Base-by-base conservation (phyloP, 2,888 invertebrate genomes). In the Dryobotodes eremita region DNA sequence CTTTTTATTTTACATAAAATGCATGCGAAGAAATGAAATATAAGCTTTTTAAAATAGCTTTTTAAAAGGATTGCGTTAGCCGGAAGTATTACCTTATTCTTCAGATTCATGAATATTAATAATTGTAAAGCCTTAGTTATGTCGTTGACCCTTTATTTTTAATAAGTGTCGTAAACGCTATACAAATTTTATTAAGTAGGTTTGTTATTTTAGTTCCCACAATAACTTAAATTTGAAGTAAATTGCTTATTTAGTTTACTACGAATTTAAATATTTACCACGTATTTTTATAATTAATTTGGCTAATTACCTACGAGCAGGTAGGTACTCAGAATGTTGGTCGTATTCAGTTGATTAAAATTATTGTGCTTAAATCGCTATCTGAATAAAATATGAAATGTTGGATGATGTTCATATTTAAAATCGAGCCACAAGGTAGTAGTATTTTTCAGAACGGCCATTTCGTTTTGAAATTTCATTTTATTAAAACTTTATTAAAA, bases 81-180 rank as follows among this genome's bases (percentile, higher is more conserved):
- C 17, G 31, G 55, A 68, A 57, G 20, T 50, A 55, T 31, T 53
- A 62, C 31, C 11, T 66, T 46, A 11, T 80, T 75, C n/a, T 74
- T 48, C 3, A 50, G 31, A 26, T 53, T 82, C 7, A 69, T 82
- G 62, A 80, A 81, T 80, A 68, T 55, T 42, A 13, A 70, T 64
- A 11, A 62, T 26, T 57, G 15, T 15, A 26, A 42, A 66, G 42
- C 26, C 7, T 78, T 31, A n/a, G 11, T 20, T 6, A 31, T 5
- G 50, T n/a, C 55, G n/a, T 42, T 61, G 31, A 36, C 42, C 57
- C 42, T 66, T 66, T 36, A 46, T 31, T 69, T 50, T 46, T 77
- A 20, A 78, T 77, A 13, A 65, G 6, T 61, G 11, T 3, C 26
- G 26, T 55, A 23, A 73, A 55, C 5, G 15, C 11, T 55, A 2